A percentile compares a stretch with the other conserved stretches of the same genome.
These are phyloP conservation scores for Orthosia incerta DNA, from an alignment of 2,888 invertebrate genomes.

Conservation along the genomic window DNA sequence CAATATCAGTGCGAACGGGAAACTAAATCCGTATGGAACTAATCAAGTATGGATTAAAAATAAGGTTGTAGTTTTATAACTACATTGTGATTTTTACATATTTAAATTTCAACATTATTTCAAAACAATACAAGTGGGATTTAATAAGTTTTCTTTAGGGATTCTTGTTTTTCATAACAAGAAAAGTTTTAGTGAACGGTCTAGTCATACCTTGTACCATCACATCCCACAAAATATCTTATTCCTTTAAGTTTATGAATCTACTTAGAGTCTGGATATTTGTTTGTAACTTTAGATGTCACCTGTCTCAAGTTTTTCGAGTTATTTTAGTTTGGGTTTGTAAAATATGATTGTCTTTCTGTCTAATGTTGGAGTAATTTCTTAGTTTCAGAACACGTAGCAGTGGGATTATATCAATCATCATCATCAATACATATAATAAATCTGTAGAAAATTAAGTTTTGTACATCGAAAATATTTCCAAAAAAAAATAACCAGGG, in stretches of 20 bases:
- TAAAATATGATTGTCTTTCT: neutral
- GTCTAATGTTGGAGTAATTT: neutral
- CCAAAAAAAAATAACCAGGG: too few species aligned
- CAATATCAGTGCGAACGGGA: too few species aligned
- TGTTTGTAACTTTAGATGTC: slow-evolving; percentile 20
- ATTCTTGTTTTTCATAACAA: slow-evolving; percentile 31
- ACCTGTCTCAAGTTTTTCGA: neutral
- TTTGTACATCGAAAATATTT: too few species aligned
- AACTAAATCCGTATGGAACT: too few species aligned
- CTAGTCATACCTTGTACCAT: neutral
- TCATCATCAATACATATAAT: too few species aligned
- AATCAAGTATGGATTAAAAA: too few species aligned
- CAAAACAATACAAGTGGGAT: slow-evolving; percentile 20
- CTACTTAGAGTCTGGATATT: neutral
- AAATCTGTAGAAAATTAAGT: too few species aligned
- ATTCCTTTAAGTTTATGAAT: slow-evolving; percentile 32
- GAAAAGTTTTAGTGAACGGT: slow-evolving; percentile 35
- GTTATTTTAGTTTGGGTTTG: neutral
- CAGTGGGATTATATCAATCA: too few species aligned
- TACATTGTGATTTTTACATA: too few species aligned
- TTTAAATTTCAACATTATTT: neutral
- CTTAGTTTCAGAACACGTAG: neutral
- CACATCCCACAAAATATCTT: slow-evolving; percentile 13
- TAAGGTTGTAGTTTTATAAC: too few species aligned
- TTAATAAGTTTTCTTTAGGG: slow-evolving; percentile 26